These are phyloP conservation scores for Cisticola juncidis DNA, from an alignment of 2,113 vertebrate species.

Conservation along the genomic window DNA sequence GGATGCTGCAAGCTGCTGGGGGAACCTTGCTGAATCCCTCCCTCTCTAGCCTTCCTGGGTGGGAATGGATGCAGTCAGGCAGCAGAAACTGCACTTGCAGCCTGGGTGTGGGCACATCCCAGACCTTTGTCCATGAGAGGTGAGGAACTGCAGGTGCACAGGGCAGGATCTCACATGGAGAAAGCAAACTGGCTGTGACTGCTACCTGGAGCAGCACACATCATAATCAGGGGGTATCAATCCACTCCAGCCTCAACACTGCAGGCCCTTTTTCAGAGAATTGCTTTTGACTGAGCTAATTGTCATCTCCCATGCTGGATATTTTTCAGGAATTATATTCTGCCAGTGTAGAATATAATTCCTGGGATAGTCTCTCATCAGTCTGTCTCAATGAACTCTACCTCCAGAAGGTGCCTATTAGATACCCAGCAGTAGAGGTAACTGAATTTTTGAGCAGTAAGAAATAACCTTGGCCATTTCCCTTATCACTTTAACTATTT, in stretches of 20 bases:
- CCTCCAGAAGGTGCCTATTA: background rate
- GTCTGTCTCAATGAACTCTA: background rate
- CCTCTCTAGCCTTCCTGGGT: background rate
- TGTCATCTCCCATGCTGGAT: background rate
- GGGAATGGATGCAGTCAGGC: background rate
- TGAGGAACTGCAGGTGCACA: background rate
- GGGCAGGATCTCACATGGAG: rapidly evolving
- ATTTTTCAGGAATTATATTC: background rate
- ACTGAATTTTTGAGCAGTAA: background rate
- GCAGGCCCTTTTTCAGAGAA: background rate
- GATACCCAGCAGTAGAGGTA: background rate
- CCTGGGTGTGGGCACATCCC: background rate
- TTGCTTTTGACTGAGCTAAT: background rate
- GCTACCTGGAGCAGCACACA: rapidly evolving
- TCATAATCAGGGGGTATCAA: rapidly evolving
- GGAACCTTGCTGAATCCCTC: background rate
- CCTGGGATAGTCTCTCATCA: background rate
- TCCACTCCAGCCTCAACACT: background rate
- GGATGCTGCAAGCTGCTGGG: background rate
- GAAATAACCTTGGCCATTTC: background rate
- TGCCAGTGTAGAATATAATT: too few relatives aligned
- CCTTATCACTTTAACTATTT: background rate
- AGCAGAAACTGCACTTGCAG: background rate
- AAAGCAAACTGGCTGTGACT: background rate
- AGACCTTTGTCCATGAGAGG: background rate